Percentiles rank a stretch among this genome's conserved stretches.
Evolutionary conservation across 2,797 vertebrate genomes (phyloP).

Genomic region (Coluber constrictor): DNA sequence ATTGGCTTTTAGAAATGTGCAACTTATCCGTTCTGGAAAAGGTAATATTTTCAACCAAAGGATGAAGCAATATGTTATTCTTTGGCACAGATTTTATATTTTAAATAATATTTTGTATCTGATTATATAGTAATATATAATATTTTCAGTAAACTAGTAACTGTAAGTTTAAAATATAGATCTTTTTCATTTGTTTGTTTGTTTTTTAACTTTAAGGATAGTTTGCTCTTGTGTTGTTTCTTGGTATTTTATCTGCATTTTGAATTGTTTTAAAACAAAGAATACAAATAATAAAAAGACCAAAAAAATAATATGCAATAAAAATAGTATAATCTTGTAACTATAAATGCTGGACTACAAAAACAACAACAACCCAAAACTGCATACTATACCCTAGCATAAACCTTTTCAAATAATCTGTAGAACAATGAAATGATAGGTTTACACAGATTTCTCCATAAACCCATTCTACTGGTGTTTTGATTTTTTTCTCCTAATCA

Average conservation of each 20-base stretch:
- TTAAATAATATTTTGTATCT: neutral
- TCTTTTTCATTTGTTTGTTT: neutral
- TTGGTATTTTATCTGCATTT: neutral
- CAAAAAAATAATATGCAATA: neutral
- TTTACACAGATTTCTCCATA: neutral
- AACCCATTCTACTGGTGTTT: neutral
- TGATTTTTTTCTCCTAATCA: neutral
- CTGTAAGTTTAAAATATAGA: neutral
- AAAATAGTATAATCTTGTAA: neutral
- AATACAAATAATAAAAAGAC: neutral
- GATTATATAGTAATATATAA: neutral
- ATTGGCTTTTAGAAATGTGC: neutral
- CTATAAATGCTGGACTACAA: neutral
- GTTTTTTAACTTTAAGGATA: neutral
- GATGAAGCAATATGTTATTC: neutral
- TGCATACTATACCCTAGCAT: neutral
- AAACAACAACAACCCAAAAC: neutral
- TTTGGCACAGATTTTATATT: neutral
- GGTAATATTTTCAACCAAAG: neutral
- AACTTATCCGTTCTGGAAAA: neutral
- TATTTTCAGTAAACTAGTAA: neutral
- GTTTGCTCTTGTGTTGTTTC: neutral
- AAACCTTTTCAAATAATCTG: neutral
- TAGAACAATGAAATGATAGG: too few relatives aligned
- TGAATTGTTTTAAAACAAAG: neutral